These are phyloP conservation scores for Potorous gilbertii DNA, from an alignment of 2,797 vertebrate genomes.

Conservation along the genomic window DNA sequence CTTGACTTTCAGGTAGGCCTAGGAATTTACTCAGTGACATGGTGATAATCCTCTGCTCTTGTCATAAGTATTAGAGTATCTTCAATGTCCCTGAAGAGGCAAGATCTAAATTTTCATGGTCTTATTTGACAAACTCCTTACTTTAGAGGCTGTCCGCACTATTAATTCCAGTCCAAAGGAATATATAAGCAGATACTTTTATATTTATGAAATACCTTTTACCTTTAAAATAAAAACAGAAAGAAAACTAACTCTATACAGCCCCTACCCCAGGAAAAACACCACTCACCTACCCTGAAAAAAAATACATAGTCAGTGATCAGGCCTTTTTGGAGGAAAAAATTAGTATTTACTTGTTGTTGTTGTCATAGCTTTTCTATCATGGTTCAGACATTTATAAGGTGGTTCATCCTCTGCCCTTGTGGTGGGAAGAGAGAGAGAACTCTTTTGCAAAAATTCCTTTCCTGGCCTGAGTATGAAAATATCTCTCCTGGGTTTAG, in stretches of 20 bases:
- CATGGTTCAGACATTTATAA: conserved; percentile 37
- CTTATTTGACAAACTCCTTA: conserved; percentile 80
- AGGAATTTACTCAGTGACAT: conserved; percentile 57
- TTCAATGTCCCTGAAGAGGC: conserved; percentile 76
- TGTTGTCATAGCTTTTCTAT: conserved; percentile 62
- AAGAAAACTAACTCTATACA: background rate
- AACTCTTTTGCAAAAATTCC: conserved; percentile 68
- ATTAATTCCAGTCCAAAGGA: conserved; percentile 69
- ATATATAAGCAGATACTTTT: conserved; percentile 70
- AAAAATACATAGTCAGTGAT: conserved; percentile 75
- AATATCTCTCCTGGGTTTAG: conserved; percentile 57
- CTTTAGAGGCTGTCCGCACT: conserved; percentile 66
- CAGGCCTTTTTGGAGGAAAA: conserved; percentile 64
- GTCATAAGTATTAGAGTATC: conserved; percentile 66
- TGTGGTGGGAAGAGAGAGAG: conserved; percentile 34
- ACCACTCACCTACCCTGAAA: background rate
- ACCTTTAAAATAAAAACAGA: conserved; percentile 74
- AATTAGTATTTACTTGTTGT: conserved; percentile 72
- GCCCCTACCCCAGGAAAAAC: background rate
- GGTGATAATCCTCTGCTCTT: conserved; percentile 69
- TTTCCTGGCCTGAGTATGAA: conserved; percentile 68
- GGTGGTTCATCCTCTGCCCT: conserved; percentile 33
- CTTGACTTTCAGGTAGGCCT: conserved; percentile 67
- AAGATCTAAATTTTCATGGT: conserved; percentile 74
- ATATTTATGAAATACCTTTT: conserved; percentile 54